Conservation (phyloP, 2,113 vertebrate genomes). For the Atlantisia rogersi region DNA sequence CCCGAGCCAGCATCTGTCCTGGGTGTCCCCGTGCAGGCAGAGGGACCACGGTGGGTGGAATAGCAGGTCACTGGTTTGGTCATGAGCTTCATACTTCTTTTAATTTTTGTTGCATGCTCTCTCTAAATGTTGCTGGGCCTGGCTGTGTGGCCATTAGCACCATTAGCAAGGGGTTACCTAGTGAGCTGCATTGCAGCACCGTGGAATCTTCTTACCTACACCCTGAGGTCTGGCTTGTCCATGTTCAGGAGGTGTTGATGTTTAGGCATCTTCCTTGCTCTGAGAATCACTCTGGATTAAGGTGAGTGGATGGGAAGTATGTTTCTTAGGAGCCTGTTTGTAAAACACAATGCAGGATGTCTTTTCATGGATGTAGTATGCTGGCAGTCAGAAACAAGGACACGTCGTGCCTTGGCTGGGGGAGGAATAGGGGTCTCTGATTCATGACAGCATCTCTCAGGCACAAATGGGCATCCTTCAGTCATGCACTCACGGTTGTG, state of each 20-base stretch:
- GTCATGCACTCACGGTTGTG: neutral
- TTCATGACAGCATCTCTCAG: slow-evolving; percentile 14
- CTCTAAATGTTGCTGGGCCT: neutral
- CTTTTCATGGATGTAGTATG: neutral
- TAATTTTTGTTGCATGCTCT: neutral
- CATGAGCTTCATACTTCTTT: neutral
- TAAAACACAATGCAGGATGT: neutral
- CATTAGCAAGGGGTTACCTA: neutral
- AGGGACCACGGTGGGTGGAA: rapidly evolving
- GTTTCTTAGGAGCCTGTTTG: neutral
- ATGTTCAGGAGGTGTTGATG: rapidly evolving
- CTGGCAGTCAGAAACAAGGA: slow-evolving; percentile 18
- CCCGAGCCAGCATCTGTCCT: rapidly evolving
- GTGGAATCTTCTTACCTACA: neutral
- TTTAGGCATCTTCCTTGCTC: neutral
- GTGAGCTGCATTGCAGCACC: neutral
- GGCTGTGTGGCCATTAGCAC: neutral
- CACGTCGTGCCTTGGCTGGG: neutral
- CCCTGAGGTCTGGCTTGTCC: neutral
- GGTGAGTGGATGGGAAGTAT: neutral
- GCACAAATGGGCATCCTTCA: slow-evolving; percentile 19
- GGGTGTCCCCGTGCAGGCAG: neutral
- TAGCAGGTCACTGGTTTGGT: neutral
- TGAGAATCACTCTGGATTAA: neutral
- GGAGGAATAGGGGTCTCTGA: slow-evolving; percentile 10